Conservation (phyloP, 2,113 vertebrate species). For the Mionectes macconnelli region DNA sequence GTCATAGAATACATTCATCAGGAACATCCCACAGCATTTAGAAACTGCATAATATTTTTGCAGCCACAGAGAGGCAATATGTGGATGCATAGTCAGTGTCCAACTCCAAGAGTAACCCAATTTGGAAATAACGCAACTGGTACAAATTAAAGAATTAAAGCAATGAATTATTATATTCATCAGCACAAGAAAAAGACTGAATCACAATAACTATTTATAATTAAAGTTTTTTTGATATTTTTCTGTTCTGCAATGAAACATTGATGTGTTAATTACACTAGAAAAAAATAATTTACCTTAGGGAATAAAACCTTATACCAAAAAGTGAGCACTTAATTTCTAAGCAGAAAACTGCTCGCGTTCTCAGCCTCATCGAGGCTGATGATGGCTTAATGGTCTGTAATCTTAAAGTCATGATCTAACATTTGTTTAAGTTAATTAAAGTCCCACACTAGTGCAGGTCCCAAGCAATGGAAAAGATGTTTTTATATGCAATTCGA, state of each 20-base stretch:
- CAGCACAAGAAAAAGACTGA: not conserved
- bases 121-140: not conserved
- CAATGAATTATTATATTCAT: not conserved
- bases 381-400: not conserved
- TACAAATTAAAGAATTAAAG: not conserved
- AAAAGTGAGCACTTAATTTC: not conserved
- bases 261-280: not conserved
- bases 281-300: not conserved
- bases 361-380: not conserved
- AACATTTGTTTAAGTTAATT: not conserved
- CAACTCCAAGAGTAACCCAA: not conserved
- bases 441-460: not conserved
- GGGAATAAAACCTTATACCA: not conserved
- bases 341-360: not conserved
- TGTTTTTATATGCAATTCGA: not conserved
- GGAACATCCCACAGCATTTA: not conserved
- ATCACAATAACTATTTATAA: not conserved
- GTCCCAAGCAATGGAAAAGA: not conserved
- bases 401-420: not conserved
- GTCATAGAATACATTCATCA: not conserved
- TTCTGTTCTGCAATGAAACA: not conserved
- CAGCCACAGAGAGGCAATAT: not conserved
- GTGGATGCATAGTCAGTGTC: not conserved
- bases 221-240: not conserved
- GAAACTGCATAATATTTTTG: not conserved